A percentile compares a stretch with the other conserved stretches of the same genome.
phyloP scores from a whole-genome alignment of 2,113 vertebrate species.

The Turnix velox region DNA sequence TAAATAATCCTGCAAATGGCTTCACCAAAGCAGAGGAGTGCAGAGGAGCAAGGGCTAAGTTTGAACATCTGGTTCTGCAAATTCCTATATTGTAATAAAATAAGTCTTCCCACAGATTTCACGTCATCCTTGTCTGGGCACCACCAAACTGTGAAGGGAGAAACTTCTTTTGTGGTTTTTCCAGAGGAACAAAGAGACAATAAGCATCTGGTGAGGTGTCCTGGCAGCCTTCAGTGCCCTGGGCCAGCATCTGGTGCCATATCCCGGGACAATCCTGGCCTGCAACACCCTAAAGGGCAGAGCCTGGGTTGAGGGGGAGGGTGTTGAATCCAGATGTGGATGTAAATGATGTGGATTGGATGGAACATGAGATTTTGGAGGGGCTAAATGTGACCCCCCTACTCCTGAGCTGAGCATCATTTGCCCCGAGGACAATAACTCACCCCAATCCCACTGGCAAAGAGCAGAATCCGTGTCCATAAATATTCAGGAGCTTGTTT shows the following conservation, averaged over 20 bases:
- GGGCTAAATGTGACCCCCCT: background rate
- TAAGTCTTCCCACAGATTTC: conserved; percentile 47
- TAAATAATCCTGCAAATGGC: background rate
- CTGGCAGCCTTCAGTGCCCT: background rate
- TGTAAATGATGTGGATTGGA: fast-evolving
- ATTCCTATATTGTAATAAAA: conserved; percentile 58
- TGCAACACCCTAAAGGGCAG: background rate
- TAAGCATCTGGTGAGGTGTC: conserved; percentile 55
- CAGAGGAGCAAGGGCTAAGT: background rate
- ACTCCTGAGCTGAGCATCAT: fast-evolving
- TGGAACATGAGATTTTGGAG: background rate
- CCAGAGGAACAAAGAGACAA: conserved; percentile 42
- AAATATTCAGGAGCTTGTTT: background rate
- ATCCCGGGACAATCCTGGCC: background rate
- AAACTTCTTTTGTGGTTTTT: conserved; percentile 39
- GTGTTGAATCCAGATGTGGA: background rate
- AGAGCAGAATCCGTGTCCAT: background rate
- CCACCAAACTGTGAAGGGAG: conserved; percentile 36
- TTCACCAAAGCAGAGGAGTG: background rate
- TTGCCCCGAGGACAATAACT: background rate
- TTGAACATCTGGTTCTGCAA: conserved; percentile 45
- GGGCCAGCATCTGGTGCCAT: fast-evolving
- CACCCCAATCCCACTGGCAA: too few species aligned
- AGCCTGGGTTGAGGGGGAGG: background rate
- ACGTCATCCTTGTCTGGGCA: conserved; percentile 51